These are phyloP conservation scores for Acromyrmex charruanus DNA, from an alignment of 1,140 invertebrate species.

Conservation along the genomic window DNA sequence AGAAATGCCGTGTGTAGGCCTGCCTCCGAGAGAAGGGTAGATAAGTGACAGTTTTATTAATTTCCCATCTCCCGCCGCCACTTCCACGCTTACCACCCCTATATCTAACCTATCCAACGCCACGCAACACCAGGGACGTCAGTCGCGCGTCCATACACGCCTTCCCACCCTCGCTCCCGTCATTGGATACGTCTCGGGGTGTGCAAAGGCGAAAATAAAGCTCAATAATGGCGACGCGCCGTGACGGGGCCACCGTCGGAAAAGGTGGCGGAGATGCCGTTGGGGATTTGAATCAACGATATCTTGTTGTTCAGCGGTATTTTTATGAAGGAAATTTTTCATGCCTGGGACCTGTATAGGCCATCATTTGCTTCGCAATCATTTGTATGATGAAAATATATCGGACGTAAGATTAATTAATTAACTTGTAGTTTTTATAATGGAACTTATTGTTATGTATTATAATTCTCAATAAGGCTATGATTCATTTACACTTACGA, in stretches of 20 bases:
- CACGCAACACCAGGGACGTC: constrained; percentile 73
- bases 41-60: constrained; percentile 92
- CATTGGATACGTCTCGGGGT: constrained; percentile 27
- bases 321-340: constrained; percentile 32
- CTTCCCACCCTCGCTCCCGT: neutral
- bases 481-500: neutral
- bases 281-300: constrained; percentile 56
- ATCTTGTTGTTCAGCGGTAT: constrained; percentile 36
- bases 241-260: constrained; percentile 68
- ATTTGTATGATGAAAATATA: neutral
- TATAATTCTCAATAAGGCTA: neutral
- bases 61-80: constrained; percentile 88
- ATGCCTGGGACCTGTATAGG: neutral
- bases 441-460: neutral
- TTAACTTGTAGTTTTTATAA: neutral
- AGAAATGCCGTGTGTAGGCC: constrained; percentile 71
- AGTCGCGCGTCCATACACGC: constrained; percentile 75
- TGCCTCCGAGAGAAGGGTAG: constrained; percentile 81
- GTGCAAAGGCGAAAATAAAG: constrained; percentile 79
- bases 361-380: neutral
- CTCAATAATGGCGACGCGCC: constrained; percentile 81
- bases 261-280: constrained; percentile 32
- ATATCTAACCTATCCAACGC: constrained; percentile 58
- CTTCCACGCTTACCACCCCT: constrained; percentile 69
- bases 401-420: neutral